Base-by-base conservation (phyloP, 2,888 invertebrate genomes). In the Strigamia transsilvanica region DNA sequence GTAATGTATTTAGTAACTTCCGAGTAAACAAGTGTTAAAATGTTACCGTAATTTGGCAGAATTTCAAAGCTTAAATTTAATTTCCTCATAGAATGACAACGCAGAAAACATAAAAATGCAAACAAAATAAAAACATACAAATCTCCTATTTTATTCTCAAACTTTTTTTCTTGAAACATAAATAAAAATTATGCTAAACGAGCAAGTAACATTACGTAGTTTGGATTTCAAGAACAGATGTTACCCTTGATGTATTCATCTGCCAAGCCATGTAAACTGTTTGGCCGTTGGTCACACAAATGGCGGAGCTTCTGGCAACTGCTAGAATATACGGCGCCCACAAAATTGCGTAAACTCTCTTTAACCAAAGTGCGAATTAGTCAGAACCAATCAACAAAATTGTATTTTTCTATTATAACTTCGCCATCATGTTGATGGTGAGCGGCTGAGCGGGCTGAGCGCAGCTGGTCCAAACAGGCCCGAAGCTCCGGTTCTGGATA, bases 361-460 rank as follows among this genome's bases (percentile, higher is more conserved):
- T 61, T 18, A 3, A 23, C 61, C 61, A 18, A 61, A 61, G 61
- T 61, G 61, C 15, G 61, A 61, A 61, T 61, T 61, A 61, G 61
- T 61, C 61, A 61, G 61, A 61, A 61, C 61, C 61, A 61, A 61
- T 61, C 61, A 61, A 61, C 61, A 61, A 61, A 61, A 61, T 61
- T 61, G 61, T 61, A 61, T 61, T 61, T 51, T 51, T 61, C 61
- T 61, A 15, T 61, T 23, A 61, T 61, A 61, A 61, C 61, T 61
- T 61, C 3, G 23, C 61, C 61, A 61, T 61, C 61, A 18, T 18
- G 61, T 61, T 61, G n/a, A 61, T 61, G 61, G 61, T 61, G n/a
- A 61, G n/a, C n/a, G n/a, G n/a, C n/a, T n/a, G n/a, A n/a, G 61
- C 61, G 61, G n/a, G n/a, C n/a, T n/a, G n/a, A n/a, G 61, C 61